These are phyloP conservation scores for Albula glossodonta DNA, from an alignment of 2,113 vertebrate genomes.

Conservation along the genomic window DNA sequence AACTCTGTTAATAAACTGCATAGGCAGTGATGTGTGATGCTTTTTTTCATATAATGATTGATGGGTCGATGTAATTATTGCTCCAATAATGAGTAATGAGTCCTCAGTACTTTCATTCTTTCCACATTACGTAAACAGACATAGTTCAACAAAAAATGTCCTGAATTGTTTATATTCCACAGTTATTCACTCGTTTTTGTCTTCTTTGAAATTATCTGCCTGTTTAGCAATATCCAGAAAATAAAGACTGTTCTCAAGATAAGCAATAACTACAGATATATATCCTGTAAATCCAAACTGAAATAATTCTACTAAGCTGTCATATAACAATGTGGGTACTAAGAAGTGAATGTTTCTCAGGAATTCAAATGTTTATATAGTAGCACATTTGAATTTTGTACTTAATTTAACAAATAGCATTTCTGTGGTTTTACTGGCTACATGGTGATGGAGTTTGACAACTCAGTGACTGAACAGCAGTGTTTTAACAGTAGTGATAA, in stretches of 20 bases:
- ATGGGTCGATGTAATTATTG: too few species aligned
- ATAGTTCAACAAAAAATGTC: not conserved
- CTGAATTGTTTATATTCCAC: not conserved
- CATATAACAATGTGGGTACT: not conserved
- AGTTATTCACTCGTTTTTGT: not conserved
- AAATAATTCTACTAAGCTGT: not conserved
- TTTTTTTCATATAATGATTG: too few species aligned
- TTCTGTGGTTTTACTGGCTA: not conserved
- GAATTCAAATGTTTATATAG: not conserved
- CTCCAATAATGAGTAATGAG: not conserved
- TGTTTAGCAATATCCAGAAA: not conserved
- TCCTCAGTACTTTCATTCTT: not conserved
- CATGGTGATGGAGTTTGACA: constrained; percentile 2
- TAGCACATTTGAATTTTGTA: not conserved
- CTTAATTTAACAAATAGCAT: not conserved
- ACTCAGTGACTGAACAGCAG: not conserved
- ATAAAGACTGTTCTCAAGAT: not conserved
- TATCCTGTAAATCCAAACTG: not conserved
- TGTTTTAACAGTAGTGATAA: not conserved
- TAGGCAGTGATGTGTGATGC: too few species aligned
- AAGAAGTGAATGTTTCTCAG: not conserved
- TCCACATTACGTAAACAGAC: not conserved
- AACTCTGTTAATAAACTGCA: not conserved
- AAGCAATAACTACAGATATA: not conserved
- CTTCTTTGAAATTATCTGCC: not conserved